phyloP scores from a whole-genome alignment of 2,797 vertebrate species.

The Pterois miles region DNA sequence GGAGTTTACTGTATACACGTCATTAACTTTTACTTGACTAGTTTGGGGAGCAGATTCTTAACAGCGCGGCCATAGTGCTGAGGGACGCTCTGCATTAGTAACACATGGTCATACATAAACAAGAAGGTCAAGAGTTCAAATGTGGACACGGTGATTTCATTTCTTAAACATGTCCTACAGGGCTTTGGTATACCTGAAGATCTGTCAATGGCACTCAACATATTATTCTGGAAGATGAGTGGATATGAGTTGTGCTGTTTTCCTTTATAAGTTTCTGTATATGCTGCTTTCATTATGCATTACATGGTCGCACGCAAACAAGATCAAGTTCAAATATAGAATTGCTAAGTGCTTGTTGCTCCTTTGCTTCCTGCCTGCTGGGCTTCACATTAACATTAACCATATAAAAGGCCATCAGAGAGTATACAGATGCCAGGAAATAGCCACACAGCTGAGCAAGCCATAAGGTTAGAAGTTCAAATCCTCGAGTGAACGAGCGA shows the following conservation, averaged over 20 bases:
- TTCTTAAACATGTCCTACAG: background rate
- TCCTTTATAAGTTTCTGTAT: slow-evolving; percentile 4
- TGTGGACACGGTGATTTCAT: slow-evolving; percentile 1
- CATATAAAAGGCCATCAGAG: slow-evolving; percentile 13
- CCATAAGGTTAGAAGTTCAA: slow-evolving; percentile 64
- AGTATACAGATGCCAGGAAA: slow-evolving; percentile 11
- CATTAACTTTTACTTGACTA: slow-evolving; percentile 55
- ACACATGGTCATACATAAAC: slow-evolving; percentile 49
- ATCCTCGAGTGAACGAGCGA: slow-evolving; percentile 46
- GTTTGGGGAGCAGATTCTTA: slow-evolving; percentile 27
- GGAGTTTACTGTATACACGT: slow-evolving; percentile 17
- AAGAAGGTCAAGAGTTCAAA: slow-evolving; percentile 44
- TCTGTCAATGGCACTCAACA: background rate
- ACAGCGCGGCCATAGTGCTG: slow-evolving; percentile 10
- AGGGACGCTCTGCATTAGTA: slow-evolving; percentile 33
- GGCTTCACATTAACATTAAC: slow-evolving; percentile 21
- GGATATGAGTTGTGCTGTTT: background rate
- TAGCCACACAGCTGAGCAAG: background rate
- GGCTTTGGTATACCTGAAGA: background rate
- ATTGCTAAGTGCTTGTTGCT: slow-evolving; percentile 17
- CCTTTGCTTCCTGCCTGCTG: background rate
- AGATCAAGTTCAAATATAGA: slow-evolving; percentile 33
- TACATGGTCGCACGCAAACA: slow-evolving; percentile 1
- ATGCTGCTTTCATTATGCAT: background rate
- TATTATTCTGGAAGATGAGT: background rate